These are phyloP conservation scores for Eretmocerus hayati DNA, from an alignment of 2,888 invertebrate genomes.

Conservation along the genomic window DNA sequence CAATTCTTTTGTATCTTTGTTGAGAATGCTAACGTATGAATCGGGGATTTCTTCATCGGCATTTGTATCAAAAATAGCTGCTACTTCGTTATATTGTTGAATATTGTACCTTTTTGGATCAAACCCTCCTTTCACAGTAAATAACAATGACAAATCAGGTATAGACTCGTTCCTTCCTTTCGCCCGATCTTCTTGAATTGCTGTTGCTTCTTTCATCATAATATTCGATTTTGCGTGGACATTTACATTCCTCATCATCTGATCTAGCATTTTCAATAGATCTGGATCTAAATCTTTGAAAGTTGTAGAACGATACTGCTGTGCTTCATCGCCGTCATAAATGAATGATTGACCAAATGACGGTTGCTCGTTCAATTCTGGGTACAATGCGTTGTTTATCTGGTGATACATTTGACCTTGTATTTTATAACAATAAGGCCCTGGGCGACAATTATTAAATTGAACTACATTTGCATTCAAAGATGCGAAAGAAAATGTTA, in stretches of 20 bases:
- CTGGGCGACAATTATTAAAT: slow-evolving; percentile 13
- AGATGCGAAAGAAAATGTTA: slow-evolving; percentile 14
- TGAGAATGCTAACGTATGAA: slow-evolving; percentile 19
- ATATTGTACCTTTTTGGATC: slow-evolving; percentile 23
- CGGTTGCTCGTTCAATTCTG: slow-evolving; percentile 15
- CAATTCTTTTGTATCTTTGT: slow-evolving; percentile 19
- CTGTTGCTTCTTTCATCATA: slow-evolving; percentile 24
- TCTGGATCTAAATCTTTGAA: slow-evolving; percentile 11
- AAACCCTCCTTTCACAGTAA: slow-evolving; percentile 23
- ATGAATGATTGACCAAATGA: slow-evolving; percentile 25
- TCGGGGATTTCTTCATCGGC: slow-evolving; percentile 26
- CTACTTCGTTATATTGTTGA: slow-evolving; percentile 25
- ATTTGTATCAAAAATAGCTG: slow-evolving; percentile 22
- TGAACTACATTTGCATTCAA: slow-evolving; percentile 17
- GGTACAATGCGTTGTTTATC: slow-evolving; percentile 21
- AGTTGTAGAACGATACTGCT: slow-evolving; percentile 8
- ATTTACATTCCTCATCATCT: slow-evolving; percentile 20
- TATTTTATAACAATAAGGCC: slow-evolving; percentile 20
- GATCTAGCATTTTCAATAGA: slow-evolving; percentile 12
- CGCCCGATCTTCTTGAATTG: slow-evolving; percentile 10
- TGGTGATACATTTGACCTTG: slow-evolving; percentile 24
- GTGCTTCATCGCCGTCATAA: slow-evolving; percentile 22
- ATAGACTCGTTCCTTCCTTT: too few relatives aligned
- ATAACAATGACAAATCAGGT: slow-evolving; percentile 19
- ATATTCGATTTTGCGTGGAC: slow-evolving; percentile 21